Evolutionary conservation across 2,797 vertebrate species (phyloP).

Genomic region (Molossus molossus): DNA sequence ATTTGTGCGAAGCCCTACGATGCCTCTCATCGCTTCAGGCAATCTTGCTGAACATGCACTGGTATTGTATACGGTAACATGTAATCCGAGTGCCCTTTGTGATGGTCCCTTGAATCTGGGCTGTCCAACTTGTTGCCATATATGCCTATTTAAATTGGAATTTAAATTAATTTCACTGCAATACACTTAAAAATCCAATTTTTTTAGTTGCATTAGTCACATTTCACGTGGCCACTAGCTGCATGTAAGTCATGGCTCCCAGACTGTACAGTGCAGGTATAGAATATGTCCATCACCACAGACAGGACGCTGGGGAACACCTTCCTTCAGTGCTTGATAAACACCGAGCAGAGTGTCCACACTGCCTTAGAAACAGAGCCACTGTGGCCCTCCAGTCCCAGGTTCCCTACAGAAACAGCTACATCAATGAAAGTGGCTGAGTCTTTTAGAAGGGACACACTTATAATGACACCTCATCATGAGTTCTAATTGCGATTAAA

Average conservation of each 20-base stretch:
- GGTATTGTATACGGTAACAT: conserved; percentile 8
- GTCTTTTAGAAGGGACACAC: background rate
- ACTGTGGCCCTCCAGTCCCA: background rate
- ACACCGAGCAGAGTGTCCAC: background rate
- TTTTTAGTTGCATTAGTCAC: background rate
- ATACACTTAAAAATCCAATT: background rate
- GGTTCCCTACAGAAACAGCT: conserved; percentile 62
- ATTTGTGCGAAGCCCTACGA: conserved; percentile 45
- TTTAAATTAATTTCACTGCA: conserved; percentile 1
- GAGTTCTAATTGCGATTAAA: conserved; percentile 63
- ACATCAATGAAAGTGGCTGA: conserved; percentile 62
- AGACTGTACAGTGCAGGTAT: fast-evolving
- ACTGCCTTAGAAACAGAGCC: conserved; percentile 61
- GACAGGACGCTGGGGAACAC: background rate
- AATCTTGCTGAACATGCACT: conserved; percentile 14
- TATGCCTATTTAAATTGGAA: conserved; percentile 59
- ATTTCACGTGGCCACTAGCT: background rate
- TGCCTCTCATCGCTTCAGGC: conserved; percentile 17
- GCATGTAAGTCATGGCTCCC: background rate
- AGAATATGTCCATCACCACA: background rate
- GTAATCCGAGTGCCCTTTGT: background rate
- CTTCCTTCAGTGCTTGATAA: background rate
- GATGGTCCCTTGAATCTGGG: background rate
- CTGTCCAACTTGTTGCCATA: background rate
- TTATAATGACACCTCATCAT: conserved; percentile 68